Evolutionary conservation across 2,113 vertebrate species (phyloP).

Genomic region (Holacanthus passer): DNA sequence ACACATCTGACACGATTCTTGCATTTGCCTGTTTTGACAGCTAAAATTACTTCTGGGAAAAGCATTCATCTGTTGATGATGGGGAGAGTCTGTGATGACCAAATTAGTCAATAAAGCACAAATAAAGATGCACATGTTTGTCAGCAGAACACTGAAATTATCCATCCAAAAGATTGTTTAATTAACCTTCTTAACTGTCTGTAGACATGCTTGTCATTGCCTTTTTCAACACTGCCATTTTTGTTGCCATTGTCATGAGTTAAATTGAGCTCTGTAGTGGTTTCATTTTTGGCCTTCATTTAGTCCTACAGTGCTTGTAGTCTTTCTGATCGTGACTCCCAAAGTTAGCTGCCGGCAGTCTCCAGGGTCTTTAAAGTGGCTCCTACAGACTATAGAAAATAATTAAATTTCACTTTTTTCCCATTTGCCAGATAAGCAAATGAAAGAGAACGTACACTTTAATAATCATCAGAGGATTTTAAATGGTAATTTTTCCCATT

Average conservation of each 20-base stretch:
- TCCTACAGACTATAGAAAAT: neutral
- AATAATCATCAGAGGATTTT: slow-evolving; percentile 20
- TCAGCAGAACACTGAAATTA: neutral
- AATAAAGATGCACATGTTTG: neutral
- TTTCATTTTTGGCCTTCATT: slow-evolving; percentile 20
- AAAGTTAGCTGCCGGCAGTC: neutral
- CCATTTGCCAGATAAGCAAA: slow-evolving; percentile 25
- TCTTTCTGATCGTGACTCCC: neutral
- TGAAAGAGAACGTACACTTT: neutral
- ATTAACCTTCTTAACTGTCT: neutral
- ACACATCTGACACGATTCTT: too few relatives aligned
- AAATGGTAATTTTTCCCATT: neutral
- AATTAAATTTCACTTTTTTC: slow-evolving; percentile 25
- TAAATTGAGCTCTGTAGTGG: slow-evolving; percentile 1
- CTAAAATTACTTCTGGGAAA: neutral
- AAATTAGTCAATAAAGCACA: neutral
- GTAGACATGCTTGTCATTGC: neutral
- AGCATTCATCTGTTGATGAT: neutral
- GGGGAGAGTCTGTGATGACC: neutral
- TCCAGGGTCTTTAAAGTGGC: neutral
- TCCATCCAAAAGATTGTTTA: neutral
- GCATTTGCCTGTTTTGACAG: neutral
- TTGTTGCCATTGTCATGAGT: neutral
- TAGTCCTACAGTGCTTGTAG: slow-evolving; percentile 7
- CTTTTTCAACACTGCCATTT: neutral